Conservation (phyloP, 2,888 invertebrate species). For the Panopea generosa region DNA sequence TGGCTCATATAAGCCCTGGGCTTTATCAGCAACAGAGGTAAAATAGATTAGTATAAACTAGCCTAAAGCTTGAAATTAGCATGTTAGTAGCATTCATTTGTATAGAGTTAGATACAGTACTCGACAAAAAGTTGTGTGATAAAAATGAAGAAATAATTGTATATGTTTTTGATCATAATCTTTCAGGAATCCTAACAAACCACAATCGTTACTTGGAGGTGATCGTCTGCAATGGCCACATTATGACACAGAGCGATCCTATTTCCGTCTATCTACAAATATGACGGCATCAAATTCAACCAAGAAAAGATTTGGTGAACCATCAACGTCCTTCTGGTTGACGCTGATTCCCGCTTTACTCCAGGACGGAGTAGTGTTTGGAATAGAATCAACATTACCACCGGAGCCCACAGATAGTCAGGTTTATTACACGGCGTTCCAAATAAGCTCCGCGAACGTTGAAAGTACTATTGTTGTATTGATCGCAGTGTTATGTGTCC, state of each 20-base stretch:
- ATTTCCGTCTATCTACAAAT: conserved; percentile 33
- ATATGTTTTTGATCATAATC: too few species aligned
- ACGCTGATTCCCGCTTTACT: conserved; percentile 47
- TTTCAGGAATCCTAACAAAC: conserved; percentile 52
- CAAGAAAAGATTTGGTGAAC: conserved; percentile 39
- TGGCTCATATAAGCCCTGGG: too few species aligned
- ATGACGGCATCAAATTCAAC: conserved; percentile 33
- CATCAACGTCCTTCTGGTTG: conserved; percentile 50
- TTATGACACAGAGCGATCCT: conserved; percentile 35
- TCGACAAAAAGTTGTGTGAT: too few species aligned
- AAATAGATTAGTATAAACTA: too few species aligned
- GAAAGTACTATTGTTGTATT: conserved; percentile 27
- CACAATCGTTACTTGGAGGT: conserved; percentile 19
- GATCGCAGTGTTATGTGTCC: conserved; percentile 13
- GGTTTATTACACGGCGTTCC: conserved; percentile 23
- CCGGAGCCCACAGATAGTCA: background rate
- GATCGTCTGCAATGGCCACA: conserved; percentile 35
- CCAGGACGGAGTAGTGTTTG: background rate
- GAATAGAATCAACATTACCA: background rate
- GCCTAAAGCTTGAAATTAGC: too few species aligned
- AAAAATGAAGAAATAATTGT: too few species aligned
- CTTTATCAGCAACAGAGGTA: too few species aligned
- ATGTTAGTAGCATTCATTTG: too few species aligned
- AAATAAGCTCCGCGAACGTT: conserved; percentile 16
- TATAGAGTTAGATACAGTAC: too few species aligned